Conservation (phyloP, 2,888 invertebrate species). For the Willowsia nigromaculata region DNA sequence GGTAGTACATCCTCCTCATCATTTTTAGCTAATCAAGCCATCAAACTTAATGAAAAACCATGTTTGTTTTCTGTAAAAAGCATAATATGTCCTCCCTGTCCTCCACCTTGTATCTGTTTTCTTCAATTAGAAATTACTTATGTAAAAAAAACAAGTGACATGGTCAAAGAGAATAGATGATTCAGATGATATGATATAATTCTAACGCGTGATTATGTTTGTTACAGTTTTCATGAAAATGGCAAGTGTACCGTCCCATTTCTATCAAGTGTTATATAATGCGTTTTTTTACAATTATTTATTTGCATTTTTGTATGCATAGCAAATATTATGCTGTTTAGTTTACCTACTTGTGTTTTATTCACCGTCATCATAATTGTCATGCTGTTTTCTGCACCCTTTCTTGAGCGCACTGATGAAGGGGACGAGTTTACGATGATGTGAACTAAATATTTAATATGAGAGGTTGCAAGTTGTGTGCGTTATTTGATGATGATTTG, state of each 20-base stretch:
- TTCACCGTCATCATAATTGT: not conserved
- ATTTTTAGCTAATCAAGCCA: not conserved
- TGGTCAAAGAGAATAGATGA: not conserved
- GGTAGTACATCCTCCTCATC: not conserved
- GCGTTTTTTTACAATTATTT: too few species aligned
- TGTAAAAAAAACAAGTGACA: not conserved
- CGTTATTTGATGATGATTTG: conserved; percentile 22
- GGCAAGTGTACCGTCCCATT: not conserved
- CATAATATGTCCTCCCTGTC: not conserved
- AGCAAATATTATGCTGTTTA: too few species aligned
- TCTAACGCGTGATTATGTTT: not conserved
- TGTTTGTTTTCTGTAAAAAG: not conserved
- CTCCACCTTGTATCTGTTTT: not conserved
- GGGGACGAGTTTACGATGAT: not conserved
- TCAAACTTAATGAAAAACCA: conserved; percentile 1
- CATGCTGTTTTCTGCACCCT: not conserved
- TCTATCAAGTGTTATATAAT: too few species aligned
- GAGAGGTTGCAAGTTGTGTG: conserved; percentile 19
- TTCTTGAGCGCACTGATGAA: not conserved
- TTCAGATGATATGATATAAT: not conserved
- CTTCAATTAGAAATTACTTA: not conserved
- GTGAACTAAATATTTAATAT: conserved; percentile 25
- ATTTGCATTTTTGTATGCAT: too few species aligned
- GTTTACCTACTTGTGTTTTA: conserved; percentile 13
- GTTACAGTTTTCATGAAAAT: conserved; percentile 23